phyloP scores from a whole-genome alignment of 2,797 vertebrate species.

The Helicolenus hilgendorfi region DNA sequence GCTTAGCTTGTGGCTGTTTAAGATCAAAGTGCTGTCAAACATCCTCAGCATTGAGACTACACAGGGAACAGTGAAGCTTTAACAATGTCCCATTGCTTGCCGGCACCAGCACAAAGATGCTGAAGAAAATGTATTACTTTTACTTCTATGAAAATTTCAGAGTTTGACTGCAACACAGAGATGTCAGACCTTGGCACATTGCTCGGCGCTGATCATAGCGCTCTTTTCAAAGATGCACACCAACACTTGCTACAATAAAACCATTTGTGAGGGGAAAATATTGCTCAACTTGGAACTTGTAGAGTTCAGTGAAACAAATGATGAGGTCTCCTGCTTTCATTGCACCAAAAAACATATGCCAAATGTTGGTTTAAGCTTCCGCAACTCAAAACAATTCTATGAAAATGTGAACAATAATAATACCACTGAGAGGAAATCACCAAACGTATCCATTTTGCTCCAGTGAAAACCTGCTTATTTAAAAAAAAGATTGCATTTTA shows the following conservation, averaged over 20 bases:
- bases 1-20: slow-evolving; percentile 46
- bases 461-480: not conserved
- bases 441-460: not conserved
- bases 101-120: slow-evolving; percentile 14
- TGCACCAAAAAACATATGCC: not conserved
- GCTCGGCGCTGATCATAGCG: slow-evolving; percentile 3
- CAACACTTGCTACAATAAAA: slow-evolving; percentile 1
- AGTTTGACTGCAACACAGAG: slow-evolving; percentile 22
- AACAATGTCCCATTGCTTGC: slow-evolving; percentile 42
- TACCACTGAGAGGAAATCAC: not conserved
- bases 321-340: not conserved
- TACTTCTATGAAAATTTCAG: slow-evolving; percentile 41
- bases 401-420: not conserved
- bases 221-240: not conserved
- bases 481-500: not conserved
- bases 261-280: not conserved
- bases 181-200: slow-evolving; percentile 25
- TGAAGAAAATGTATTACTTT: slow-evolving; percentile 27
- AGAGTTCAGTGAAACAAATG: not conserved
- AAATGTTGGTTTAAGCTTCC: not conserved
- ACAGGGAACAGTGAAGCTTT: slow-evolving; percentile 31
- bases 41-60: slow-evolving; percentile 16
- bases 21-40: slow-evolving; percentile 62
- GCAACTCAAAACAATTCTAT: not conserved
- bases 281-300: not conserved